Conservation (phyloP, 2,888 invertebrate genomes). For the Loripinus fragilis region DNA sequence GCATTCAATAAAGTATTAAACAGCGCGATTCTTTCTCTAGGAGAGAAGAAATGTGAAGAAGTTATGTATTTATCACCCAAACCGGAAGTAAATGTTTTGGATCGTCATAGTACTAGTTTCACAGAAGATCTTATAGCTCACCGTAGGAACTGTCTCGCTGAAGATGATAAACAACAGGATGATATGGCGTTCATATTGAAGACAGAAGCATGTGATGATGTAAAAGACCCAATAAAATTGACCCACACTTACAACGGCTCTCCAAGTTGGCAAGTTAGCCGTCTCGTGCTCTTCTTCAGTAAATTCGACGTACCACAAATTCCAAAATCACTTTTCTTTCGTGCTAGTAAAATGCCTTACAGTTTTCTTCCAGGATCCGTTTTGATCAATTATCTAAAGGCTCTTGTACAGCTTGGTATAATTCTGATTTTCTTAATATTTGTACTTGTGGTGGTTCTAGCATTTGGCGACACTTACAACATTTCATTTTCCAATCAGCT, state of each 20-base stretch:
- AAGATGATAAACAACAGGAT: too few relatives aligned
- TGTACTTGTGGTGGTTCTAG: constrained; percentile 69
- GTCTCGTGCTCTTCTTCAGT: constrained; percentile 65
- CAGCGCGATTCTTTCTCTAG: constrained; percentile 58
- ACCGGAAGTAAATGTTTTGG: too few relatives aligned
- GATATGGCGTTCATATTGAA: constrained; percentile 75
- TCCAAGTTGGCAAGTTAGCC: constrained; percentile 51
- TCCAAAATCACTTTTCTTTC: constrained; percentile 70
- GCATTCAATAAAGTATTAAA: constrained; percentile 76
- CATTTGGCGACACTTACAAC: constrained; percentile 69
- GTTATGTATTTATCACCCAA: too few relatives aligned
- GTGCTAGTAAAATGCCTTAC: constrained; percentile 66
- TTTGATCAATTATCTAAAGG: constrained; percentile 60
- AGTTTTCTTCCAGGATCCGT: constrained; percentile 73
- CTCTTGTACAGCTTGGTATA: constrained; percentile 60
- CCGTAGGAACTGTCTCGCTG: too few relatives aligned
- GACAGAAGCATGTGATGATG: constrained; percentile 49
- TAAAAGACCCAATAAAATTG: constrained; percentile 41
- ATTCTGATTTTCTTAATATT: constrained; percentile 72
- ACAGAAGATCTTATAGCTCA: too few relatives aligned
- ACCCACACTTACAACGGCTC: constrained; percentile 23
- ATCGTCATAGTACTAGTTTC: too few relatives aligned
- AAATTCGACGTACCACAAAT: constrained; percentile 68
- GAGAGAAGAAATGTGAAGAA: constrained; percentile 47
- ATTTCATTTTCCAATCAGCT: constrained; percentile 73